These are phyloP conservation scores for Cyanistes caeruleus DNA, from an alignment of 2,113 vertebrate species.

Conservation along the genomic window DNA sequence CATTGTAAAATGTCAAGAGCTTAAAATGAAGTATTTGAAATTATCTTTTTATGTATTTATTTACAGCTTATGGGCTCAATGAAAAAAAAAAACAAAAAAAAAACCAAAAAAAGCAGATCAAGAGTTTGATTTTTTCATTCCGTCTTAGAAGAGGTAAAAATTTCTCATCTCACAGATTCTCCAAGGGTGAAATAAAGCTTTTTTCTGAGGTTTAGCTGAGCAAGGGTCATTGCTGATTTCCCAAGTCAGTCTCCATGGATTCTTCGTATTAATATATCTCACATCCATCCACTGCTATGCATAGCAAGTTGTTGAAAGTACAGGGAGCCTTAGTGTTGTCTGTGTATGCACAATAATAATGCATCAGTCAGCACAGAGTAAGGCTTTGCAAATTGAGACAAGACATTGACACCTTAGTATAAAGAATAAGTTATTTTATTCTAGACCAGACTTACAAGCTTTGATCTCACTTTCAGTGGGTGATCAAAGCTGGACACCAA, in stretches of 20 bases:
- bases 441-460: neutral
- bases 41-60: constrained; percentile 26
- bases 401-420: neutral
- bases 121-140: neutral
- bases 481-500: neutral
- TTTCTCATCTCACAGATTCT: constrained; percentile 1
- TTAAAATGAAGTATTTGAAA: constrained; percentile 26
- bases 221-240: neutral
- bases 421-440: neutral
- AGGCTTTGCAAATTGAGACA: neutral
- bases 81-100: neutral
- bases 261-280: neutral
- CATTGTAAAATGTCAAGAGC: neutral
- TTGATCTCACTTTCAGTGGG: neutral
- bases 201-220: neutral
- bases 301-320: neutral
- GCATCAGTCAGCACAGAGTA: neutral
- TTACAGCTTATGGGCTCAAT: neutral
- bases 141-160: neutral
- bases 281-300: neutral
- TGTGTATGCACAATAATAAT: neutral
- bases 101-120: neutral
- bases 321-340: neutral
- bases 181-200: neutral
- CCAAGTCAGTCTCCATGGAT: neutral